Base-by-base conservation (phyloP, 1,140 invertebrate species). In the Megalonaias nervosa region DNA sequence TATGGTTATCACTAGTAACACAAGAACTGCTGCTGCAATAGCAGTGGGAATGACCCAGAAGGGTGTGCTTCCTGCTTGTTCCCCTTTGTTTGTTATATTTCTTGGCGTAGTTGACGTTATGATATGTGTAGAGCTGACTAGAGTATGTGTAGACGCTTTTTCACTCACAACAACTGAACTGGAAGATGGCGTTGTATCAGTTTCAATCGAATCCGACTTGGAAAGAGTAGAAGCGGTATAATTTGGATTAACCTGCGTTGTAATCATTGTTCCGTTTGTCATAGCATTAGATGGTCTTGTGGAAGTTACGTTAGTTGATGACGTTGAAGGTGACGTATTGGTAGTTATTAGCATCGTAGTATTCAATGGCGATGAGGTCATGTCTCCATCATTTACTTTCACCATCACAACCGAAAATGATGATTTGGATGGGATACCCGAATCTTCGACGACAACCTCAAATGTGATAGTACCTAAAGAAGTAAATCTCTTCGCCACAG, bases 371-470 rank as follows among this genome's bases (percentile, higher is more conserved):
- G 38, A 48, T 48, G 38, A 48, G 4, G 38, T 67, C 16, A 31
- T 13, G 55, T 57, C 16, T n/a, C 38, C 16, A 31, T 66, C 72
- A 19, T 38, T 66, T 55, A 74, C 55, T 2, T 11, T 15, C n/a
- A 74, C 57, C 2, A 61, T 64, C 17, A 67, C 72, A 38, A 58
- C 67, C 19, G 58, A 9, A 56, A 16, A 57, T n/a, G 72, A 16
- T 16, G 21, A 11, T 57, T 26, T 56, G 12, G 61, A 17, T 17
- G 72, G 72, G 16, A 74, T 74, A 23, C 72, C 72, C 17, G 26
- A 56, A 21, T 74, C 72, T 16, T 56, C 21, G 3, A 38, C 72
- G 14, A 74, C 11, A 19, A 74, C 38, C 21, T 17, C 62, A 9
- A 74, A 21, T 13, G 21, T 31, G 6, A 57, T 14, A 15, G 38